Percentiles rank a stretch among this genome's conserved stretches.
Evolutionary conservation across 2,888 invertebrate species (phyloP).

Genomic region (Mythimna pallens): DNA sequence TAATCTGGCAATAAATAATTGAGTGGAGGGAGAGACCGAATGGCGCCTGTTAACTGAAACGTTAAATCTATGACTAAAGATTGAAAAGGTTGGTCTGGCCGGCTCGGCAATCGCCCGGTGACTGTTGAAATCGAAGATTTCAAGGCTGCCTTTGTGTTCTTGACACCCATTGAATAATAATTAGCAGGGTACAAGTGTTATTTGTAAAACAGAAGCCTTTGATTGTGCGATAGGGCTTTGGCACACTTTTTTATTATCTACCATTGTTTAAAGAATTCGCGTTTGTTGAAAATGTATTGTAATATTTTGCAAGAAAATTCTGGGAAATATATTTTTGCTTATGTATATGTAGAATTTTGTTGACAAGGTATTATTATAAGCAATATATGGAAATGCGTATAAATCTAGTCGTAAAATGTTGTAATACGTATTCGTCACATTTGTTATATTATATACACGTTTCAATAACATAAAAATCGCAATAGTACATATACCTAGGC

Average conservation of each 20-base stretch:
- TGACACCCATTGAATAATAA: constrained; percentile 79
- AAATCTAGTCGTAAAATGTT: constrained; percentile 21
- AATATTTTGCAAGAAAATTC: constrained; percentile 6
- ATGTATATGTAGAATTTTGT: constrained; percentile 3
- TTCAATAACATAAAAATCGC: constrained; percentile 8
- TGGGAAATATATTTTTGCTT: constrained; percentile 6
- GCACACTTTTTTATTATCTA: constrained; percentile 35
- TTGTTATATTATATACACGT: constrained; percentile 1
- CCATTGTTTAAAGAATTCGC: constrained; percentile 53
- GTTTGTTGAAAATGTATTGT: constrained; percentile 8
- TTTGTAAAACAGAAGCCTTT: constrained; percentile 44
- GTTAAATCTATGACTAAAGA: constrained; percentile 49
- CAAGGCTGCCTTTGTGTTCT: constrained; percentile 76
- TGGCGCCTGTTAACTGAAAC: constrained; percentile 26
- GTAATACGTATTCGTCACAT: constrained; percentile 18
- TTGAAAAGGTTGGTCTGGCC: constrained; percentile 47
- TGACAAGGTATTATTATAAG: constrained; percentile 11
- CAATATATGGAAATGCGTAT: constrained; percentile 16
- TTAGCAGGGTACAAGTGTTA: constrained; percentile 63
- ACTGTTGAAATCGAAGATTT: constrained; percentile 75
- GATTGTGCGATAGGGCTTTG: constrained; percentile 43
- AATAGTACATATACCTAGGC: not conserved
- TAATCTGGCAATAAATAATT: constrained; percentile 28
- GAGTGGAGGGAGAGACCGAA: constrained; percentile 5
- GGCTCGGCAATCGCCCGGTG: constrained; percentile 41